Conservation (phyloP, 1,140 invertebrate genomes). For the Tyrophagus putrescentiae region DNA sequence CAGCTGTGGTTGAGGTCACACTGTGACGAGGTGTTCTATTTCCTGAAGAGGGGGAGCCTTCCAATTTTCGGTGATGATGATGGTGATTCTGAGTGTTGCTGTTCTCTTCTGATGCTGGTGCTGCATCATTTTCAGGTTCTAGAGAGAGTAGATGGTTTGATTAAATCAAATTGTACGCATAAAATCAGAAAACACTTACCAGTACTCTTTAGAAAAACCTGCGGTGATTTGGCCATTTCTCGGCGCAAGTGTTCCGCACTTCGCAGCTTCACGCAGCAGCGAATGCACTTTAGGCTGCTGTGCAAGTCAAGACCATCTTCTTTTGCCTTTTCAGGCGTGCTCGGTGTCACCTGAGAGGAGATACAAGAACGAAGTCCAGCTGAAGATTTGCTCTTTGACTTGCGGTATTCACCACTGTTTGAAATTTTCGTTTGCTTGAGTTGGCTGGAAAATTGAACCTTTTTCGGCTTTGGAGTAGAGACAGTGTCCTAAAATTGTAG, state of each 20-base stretch:
- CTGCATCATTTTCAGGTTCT: background rate
- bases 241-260: background rate
- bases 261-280: background rate
- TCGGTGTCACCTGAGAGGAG: background rate
- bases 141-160: background rate
- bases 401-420: background rate
- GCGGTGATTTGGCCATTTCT: background rate
- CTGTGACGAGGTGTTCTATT: too few species aligned
- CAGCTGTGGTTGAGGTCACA: too few species aligned
- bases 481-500: background rate
- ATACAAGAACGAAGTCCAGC: background rate
- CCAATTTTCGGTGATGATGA: too few species aligned
- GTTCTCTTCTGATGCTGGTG: background rate
- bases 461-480: background rate
- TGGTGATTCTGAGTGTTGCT: background rate
- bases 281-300: background rate
- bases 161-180: background rate
- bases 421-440: background rate
- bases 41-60: too few species aligned
- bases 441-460: slow-evolving; percentile 2
- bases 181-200: background rate
- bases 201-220: background rate
- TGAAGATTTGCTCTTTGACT: background rate
- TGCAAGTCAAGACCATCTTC: background rate
- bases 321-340: background rate